Percentiles rank a stretch among this genome's conserved stretches.
phyloP scores from a whole-genome alignment of 1,140 invertebrate species.

The Scylla paramamosain region DNA sequence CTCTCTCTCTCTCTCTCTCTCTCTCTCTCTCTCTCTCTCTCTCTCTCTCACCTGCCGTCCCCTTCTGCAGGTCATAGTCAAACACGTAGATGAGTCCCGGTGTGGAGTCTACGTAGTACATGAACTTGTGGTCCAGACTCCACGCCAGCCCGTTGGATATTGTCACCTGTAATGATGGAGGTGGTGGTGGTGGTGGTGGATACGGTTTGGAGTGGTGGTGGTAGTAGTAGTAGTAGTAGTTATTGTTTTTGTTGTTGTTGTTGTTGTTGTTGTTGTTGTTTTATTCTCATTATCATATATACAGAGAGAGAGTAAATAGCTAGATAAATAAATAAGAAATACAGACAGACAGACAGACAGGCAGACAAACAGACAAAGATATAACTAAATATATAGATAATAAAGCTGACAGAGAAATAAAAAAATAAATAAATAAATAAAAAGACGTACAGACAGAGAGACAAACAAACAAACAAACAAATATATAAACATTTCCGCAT shows the following conservation, averaged over 20 bases:
- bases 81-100: background rate
- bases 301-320: too few species aligned
- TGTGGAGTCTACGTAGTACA: background rate
- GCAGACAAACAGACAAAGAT: too few species aligned
- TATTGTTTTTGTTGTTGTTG: background rate
- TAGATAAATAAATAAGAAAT: too few species aligned
- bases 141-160: conserved; percentile 17
- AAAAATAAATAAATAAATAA: too few species aligned
- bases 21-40: conserved; percentile 25
- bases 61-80: background rate
- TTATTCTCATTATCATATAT: background rate
- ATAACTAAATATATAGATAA: too few species aligned
- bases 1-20: background rate
- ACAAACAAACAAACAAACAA: too few species aligned
- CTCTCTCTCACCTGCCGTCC: background rate
- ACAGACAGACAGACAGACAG: too few species aligned
- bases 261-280: background rate
- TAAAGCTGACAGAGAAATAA: too few species aligned
- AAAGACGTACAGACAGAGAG: too few species aligned
- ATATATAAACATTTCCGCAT: too few species aligned
- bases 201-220: too few species aligned
- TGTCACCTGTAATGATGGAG: background rate
- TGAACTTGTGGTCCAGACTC: background rate
- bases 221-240: background rate
- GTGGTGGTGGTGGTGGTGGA: background rate